Conservation (phyloP, 2,888 invertebrate genomes). For the Oligia strigilis region DNA sequence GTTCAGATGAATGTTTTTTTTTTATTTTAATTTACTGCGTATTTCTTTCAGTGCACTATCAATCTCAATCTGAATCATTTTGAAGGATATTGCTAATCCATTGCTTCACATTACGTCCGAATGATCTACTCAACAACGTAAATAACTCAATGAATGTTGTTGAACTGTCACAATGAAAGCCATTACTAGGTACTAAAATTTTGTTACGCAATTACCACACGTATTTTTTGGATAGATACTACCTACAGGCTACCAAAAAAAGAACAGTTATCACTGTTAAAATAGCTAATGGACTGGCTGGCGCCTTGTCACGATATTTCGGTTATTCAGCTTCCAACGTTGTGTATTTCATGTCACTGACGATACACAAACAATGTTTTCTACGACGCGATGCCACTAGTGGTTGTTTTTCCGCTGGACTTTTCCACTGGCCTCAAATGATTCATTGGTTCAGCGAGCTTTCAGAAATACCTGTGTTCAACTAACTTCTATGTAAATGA, state of each 20-base stretch:
- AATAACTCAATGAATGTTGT: too few species aligned
- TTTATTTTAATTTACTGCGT: too few species aligned
- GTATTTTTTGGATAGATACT: too few species aligned
- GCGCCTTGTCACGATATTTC: background rate
- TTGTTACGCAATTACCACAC: too few species aligned
- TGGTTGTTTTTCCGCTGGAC: slow-evolving; percentile 38
- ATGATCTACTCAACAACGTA: too few species aligned
- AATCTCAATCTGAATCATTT: too few species aligned
- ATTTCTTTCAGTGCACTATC: too few species aligned
- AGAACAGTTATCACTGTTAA: background rate
- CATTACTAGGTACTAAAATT: too few species aligned
- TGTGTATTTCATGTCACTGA: slow-evolving; percentile 22
- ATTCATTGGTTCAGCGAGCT: slow-evolving; percentile 27
- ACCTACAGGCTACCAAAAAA: background rate
- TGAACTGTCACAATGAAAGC: too few species aligned
- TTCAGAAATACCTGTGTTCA: background rate
- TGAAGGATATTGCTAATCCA: too few species aligned
- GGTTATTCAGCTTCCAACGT: background rate
- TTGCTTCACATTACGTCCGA: too few species aligned
- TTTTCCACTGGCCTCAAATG: slow-evolving; percentile 51
- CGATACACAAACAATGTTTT: slow-evolving; percentile 40
- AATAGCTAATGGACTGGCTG: background rate
- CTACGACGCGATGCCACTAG: slow-evolving; percentile 3
- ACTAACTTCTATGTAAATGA: slow-evolving; percentile 1
- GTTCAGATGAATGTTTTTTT: too few species aligned